Base-by-base conservation (phyloP, 2,113 vertebrate genomes). In the Pomatostomus ruficeps region DNA sequence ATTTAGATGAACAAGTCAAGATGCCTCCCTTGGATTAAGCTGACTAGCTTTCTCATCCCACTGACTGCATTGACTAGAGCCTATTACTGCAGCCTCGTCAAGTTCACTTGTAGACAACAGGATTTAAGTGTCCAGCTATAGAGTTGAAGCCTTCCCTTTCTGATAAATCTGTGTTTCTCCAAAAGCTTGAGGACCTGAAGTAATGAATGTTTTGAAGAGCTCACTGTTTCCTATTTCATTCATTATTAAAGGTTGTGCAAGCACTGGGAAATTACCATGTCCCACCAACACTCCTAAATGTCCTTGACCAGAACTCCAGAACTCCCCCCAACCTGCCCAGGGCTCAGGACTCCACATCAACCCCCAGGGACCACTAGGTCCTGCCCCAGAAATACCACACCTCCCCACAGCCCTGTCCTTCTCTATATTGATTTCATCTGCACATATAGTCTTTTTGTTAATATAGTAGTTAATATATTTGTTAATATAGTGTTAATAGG, bases 241-340 rank as follows among this genome's bases (percentile, higher is more conserved):
- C 4, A 36, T 54, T 67, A 20, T n/a, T 62, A 72, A 80, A 63
- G 5, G 8, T 18, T 67, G 11, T 36, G 33, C 12, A 46, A 28
- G 6, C 2, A 2, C 35, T 52, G 49, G 21, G 43, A 68, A n/a
- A 25, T 10, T 29, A 12, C 26, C 20, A 24, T 13, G 17, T 31
- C 24, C 26, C 15, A 62, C 7, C 42, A 66, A 20, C 8, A 78
- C 5, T 23, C 3, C 13, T 38, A 26, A 45, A 45, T 20, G 6
- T 16, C 28, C 23, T 31, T 55, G 6, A 6, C 6, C 17, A 68
- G 7, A 4, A 0, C 2, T 4, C 16, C 1, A 2, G 7, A 23
- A 18, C 2, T 45, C 2, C 3, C 4, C 4, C 5, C 11, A 35
- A 19, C 6, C 12, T 51, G 12, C 9, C 28, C n/a, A 29, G 4